Percentiles rank a stretch among this genome's conserved stretches.
These are phyloP conservation scores for Microtus ochrogaster DNA, from an alignment of 2,113 vertebrate species.

Conservation along the genomic window DNA sequence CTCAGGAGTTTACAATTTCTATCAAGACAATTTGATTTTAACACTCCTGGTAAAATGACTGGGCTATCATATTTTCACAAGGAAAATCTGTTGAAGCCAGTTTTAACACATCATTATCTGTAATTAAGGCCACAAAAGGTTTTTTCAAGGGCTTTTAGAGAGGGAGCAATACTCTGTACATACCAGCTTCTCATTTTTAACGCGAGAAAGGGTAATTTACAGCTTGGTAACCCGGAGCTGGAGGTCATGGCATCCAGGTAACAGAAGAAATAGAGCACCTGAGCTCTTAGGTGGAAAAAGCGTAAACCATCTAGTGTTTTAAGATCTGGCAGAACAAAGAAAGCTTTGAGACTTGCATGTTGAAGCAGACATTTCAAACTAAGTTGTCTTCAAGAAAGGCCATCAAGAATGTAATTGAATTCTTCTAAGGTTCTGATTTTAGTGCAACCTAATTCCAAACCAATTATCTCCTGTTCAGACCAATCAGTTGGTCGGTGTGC, in stretches of 20 bases:
- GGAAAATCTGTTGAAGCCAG: slow-evolving; percentile 75
- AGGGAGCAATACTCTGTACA: background rate
- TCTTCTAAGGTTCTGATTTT: slow-evolving; percentile 70
- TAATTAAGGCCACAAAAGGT: slow-evolving; percentile 77
- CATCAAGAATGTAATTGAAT: slow-evolving; percentile 72
- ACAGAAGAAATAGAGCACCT: slow-evolving; percentile 76
- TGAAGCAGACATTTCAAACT: slow-evolving; percentile 71
- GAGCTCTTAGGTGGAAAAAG: slow-evolving; percentile 63
- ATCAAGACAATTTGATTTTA: slow-evolving; percentile 62
- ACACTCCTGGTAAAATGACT: slow-evolving; percentile 69
- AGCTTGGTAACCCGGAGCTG: slow-evolving; percentile 70
- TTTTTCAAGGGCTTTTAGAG: slow-evolving; percentile 66
- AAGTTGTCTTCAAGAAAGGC: slow-evolving; percentile 62
- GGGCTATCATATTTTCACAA: slow-evolving; percentile 72
- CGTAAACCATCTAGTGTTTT: slow-evolving; percentile 73
- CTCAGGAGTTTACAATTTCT: slow-evolving; percentile 46
- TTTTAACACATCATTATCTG: slow-evolving; percentile 74
- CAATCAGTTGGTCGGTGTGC: background rate
- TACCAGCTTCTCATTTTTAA: slow-evolving; percentile 71
- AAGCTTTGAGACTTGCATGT: slow-evolving; percentile 72
- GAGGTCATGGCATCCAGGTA: slow-evolving; percentile 80
- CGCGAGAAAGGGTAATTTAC: slow-evolving; percentile 48
- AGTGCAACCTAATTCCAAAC: slow-evolving; percentile 38
- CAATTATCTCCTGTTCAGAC: slow-evolving; percentile 51
- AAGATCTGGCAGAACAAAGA: slow-evolving; percentile 76